phyloP scores from a whole-genome alignment of 2,888 invertebrate species.

The Habroteleia sp. region DNA sequence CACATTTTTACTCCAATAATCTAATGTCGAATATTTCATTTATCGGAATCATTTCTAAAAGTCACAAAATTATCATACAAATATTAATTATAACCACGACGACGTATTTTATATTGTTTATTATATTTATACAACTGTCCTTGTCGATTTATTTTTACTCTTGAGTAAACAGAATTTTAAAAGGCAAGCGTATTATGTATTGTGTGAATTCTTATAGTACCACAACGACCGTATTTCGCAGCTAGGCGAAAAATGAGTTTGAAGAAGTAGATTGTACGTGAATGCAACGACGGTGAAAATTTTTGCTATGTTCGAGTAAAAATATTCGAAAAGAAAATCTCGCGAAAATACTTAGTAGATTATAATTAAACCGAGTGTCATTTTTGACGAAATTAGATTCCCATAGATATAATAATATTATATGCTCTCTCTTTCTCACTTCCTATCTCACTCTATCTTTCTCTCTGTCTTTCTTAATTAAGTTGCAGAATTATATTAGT shows the following conservation, averaged over 20 bases:
- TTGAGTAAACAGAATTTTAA: slow-evolving; percentile 42
- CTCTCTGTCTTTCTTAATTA: too few species aligned
- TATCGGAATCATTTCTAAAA: too few species aligned
- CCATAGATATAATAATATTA: not conserved
- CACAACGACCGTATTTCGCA: slow-evolving; percentile 23
- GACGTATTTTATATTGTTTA: slow-evolving; percentile 15
- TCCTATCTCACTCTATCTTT: too few species aligned
- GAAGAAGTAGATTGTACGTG: slow-evolving; percentile 36
- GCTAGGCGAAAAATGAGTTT: slow-evolving; percentile 45
- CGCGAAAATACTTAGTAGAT: slow-evolving; percentile 2
- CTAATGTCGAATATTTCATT: too few species aligned
- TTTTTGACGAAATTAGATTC: not conserved
- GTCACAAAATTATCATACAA: slow-evolving; percentile 16
- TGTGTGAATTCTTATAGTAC: slow-evolving; percentile 39
- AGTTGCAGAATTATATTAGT: too few species aligned
- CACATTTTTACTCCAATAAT: too few species aligned
- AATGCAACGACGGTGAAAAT: slow-evolving; percentile 15
- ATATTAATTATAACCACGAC: slow-evolving; percentile 9
- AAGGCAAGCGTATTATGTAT: slow-evolving; percentile 46
- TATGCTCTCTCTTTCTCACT: too few species aligned
- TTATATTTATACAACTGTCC: slow-evolving; percentile 34
- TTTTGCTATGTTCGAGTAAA: slow-evolving; percentile 9
- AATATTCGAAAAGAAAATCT: slow-evolving; percentile 8
- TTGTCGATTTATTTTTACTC: slow-evolving; percentile 46
- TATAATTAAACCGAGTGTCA: slow-evolving; percentile 17